Base-by-base conservation (phyloP, 1,140 invertebrate genomes). In the Scaptodrosophila lebanonensis region DNA sequence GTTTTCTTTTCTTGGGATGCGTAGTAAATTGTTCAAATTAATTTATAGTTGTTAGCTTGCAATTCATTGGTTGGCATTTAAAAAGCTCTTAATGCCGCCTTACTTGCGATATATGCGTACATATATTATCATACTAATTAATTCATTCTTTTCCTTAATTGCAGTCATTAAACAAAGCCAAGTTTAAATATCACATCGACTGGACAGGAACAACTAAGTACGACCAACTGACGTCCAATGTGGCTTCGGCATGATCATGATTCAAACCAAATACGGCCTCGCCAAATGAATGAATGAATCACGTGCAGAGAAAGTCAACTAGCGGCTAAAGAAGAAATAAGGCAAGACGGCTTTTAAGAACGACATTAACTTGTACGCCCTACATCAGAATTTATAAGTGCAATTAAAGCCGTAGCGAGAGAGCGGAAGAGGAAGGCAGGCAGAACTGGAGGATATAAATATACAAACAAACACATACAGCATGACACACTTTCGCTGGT, bases 401-500 rank as follows among this genome's bases (percentile, higher is more conserved):
- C 61, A 53, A 51, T 38, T 45, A 20, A 44, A 60, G 35, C 48
- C 36, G 13, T 53, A 56, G 29, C 11, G 20, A 27, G 38, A 36
- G 33, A 38, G 16, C 25, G 25, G 11, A 38, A 12, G 22, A 36
- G 35, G 57, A 20, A 51, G 38, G 27, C 30, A 43, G 51, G 38
- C 56, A 39, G 40, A 49, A 67, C 40, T 54, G 33, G 53, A 65
- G 49, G 61, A 47, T n/a, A 36, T 27, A 18, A 30, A 13, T 12
- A 17, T 22, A 22, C 15, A 47, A 62, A 43, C 50, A 18, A 18
- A 48, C 25, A 50, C 18, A 16, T 43, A 47, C 62, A 58, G 65
- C 43, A 84, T 84, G 82, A 82, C 82, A 72, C 82, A 84, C 70
- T 84, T 84, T 72, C 76, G 82, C 57, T 84, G 82, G 63, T 70